Evolutionary conservation across 2,888 invertebrate species (phyloP), one percentile per base, ranked within the genome.

Genomic region (Strigamia transsilvanica): DNA sequence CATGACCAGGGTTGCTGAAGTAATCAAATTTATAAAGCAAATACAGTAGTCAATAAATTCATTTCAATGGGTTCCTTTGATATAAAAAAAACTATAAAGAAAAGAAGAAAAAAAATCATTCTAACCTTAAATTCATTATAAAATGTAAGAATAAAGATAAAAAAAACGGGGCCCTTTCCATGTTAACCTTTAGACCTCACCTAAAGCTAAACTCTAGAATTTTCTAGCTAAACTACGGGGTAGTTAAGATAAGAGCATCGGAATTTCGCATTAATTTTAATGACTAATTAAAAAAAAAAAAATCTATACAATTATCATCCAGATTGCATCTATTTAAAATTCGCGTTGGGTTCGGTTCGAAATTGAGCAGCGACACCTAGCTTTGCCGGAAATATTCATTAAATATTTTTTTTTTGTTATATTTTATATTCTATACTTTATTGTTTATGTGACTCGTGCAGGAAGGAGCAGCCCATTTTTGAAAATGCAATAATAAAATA

Each of bases 401-500:
- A 27, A 27, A 27, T 6, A 38, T 38, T 38, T 10, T 38, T 38
- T 38, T 38, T 6, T 1, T 38, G 3, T 38, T 38, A 9, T 38
- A 38, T 38, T 38, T 38, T 4, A 38, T 38, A 38, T 9, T 38
- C 6, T 0, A 38, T 38, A 1, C 38, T 46, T 46, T 13, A 46
- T 46, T 46, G 13, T 46, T n/a, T 1, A 27, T 27, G 1, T 27
- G 27, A 2, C n/a, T 10, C 13, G 15, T 46, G 46, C 46, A 46
- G 46, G 38, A 38, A n/a, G 46, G 12, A 46, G 46, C 46, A 46
- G 13, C 46, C 46, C 46, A 21, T 66, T 23, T 66, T 66, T 5
- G 6, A 78, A 78, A 78, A 78, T 10, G 18, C 9, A 34, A 78
- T n/a, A 78, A 78, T 13, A 78, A 78, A 78, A 78, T 78, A 56